Percentiles rank a stretch among this genome's conserved stretches.
phyloP scores from a whole-genome alignment of 2,888 invertebrate genomes.

The Lomographa bimaculata region DNA sequence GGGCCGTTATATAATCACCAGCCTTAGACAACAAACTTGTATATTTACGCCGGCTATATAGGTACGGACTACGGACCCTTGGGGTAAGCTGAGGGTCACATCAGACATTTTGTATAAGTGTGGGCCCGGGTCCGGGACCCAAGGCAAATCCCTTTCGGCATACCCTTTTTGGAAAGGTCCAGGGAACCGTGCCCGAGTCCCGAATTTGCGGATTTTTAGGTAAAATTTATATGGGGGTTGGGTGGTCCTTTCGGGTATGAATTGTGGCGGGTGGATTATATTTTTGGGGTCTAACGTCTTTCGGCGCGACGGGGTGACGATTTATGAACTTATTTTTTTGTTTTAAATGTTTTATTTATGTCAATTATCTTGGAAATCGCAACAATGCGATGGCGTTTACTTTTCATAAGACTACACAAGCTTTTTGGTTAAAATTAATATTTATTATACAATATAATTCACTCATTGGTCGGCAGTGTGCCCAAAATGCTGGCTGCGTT shows the following conservation, averaged over 20 bases:
- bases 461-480: too few species aligned
- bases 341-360: too few species aligned
- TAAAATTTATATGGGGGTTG: constrained; percentile 78
- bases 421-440: too few species aligned
- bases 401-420: too few species aligned
- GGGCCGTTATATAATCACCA: constrained; percentile 55
- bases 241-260: constrained; percentile 37
- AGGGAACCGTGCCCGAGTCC: constrained; percentile 71
- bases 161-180: constrained; percentile 78
- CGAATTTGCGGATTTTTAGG: constrained; percentile 84
- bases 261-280: constrained; percentile 38
- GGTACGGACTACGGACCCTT: constrained; percentile 58
- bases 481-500: too few species aligned
- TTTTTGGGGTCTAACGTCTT: constrained; percentile 34
- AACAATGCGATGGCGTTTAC: too few species aligned
- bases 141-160: constrained; percentile 80
- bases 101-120: constrained; percentile 84
- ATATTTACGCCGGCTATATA: constrained; percentile 73
- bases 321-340: constrained; percentile 22
- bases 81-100: constrained; percentile 63
- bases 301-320: constrained; percentile 27
- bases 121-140: constrained; percentile 74
- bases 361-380: too few species aligned
- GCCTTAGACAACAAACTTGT: constrained; percentile 70
- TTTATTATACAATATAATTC: too few species aligned